These are phyloP conservation scores for Protonibea diacanthus DNA, from an alignment of 2,797 vertebrate genomes.

Conservation along the genomic window DNA sequence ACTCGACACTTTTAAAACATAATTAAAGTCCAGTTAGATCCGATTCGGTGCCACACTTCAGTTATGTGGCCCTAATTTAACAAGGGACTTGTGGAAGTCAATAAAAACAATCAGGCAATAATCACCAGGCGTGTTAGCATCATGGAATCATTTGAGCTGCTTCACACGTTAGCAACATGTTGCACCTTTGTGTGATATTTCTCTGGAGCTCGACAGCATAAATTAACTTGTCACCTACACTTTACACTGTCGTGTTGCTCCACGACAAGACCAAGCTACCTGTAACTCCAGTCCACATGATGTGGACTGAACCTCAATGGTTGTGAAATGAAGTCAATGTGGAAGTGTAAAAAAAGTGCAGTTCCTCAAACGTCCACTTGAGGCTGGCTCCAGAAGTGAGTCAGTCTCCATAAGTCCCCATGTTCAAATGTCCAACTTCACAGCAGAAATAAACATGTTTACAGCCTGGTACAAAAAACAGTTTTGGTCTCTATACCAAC, in stretches of 20 bases:
- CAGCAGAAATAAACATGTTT: too few relatives aligned
- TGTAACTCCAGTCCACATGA: constrained; percentile 12
- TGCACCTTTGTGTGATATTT: constrained; percentile 9
- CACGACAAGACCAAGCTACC: not conserved
- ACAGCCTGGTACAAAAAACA: too few relatives aligned
- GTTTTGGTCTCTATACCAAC: too few relatives aligned
- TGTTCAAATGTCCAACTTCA: too few relatives aligned
- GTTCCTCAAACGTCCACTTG: too few relatives aligned
- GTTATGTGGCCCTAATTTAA: constrained; percentile 12
- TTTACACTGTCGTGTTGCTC: constrained; percentile 14
- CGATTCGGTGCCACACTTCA: not conserved
- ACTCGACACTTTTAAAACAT: constrained; percentile 16
- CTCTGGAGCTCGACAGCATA: constrained; percentile 18
- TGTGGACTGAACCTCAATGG: too few relatives aligned
- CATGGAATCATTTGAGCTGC: constrained; percentile 3
- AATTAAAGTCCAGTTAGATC: constrained; percentile 25
- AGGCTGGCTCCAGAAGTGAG: too few relatives aligned
- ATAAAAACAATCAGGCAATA: constrained; percentile 18
- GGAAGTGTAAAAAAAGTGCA: too few relatives aligned
- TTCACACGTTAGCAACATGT: constrained; percentile 1
- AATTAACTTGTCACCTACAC: constrained; percentile 34
- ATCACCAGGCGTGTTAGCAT: constrained; percentile 11
- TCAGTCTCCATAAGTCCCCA: too few relatives aligned
- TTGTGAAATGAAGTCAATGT: too few relatives aligned
- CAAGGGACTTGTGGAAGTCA: constrained; percentile 13